These are phyloP conservation scores for Ambastaia sidthimunki DNA, from an alignment of 2,797 vertebrate genomes.

Conservation along the genomic window DNA sequence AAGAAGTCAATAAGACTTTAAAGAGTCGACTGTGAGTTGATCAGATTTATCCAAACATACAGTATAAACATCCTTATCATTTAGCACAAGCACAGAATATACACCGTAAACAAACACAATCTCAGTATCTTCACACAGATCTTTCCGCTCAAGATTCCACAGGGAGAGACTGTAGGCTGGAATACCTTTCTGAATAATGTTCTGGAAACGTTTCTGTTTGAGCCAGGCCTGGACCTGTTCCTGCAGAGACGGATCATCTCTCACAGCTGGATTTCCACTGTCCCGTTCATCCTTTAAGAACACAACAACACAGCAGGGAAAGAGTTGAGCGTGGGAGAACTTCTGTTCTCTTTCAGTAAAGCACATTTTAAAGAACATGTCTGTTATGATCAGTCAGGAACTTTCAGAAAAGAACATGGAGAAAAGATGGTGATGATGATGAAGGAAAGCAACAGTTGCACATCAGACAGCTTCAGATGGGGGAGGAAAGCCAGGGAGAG, in stretches of 20 bases:
- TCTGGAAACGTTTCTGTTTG: constrained; percentile 87
- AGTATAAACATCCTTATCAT: constrained; percentile 15
- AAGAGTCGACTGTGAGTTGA: background rate
- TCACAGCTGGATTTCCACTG: constrained; percentile 84
- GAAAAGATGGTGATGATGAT: constrained; percentile 2
- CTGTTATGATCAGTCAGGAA: constrained; percentile 6
- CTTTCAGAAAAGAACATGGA: background rate
- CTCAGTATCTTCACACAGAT: background rate
- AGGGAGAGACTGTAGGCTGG: constrained; percentile 46
- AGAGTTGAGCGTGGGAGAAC: background rate
- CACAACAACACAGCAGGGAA: constrained; percentile 9
- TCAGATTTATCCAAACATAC: constrained; percentile 16
- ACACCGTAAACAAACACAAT: constrained; percentile 19
- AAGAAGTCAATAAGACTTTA: background rate
- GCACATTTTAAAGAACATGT: background rate
- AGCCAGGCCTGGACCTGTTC: constrained; percentile 88
- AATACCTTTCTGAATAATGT: constrained; percentile 92
- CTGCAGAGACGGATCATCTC: constrained; percentile 85
- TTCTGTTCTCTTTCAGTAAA: background rate
- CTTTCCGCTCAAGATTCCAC: background rate
- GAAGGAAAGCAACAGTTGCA: constrained; percentile 39
- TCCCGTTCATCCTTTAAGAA: constrained; percentile 81
- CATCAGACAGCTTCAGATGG: constrained; percentile 8
- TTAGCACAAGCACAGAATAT: background rate
- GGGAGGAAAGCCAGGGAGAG: constrained; percentile 6